Evolutionary conservation across 2,113 vertebrate species (phyloP), one percentile per base, ranked within the genome.

Genomic region (Theristicus caerulescens): DNA sequence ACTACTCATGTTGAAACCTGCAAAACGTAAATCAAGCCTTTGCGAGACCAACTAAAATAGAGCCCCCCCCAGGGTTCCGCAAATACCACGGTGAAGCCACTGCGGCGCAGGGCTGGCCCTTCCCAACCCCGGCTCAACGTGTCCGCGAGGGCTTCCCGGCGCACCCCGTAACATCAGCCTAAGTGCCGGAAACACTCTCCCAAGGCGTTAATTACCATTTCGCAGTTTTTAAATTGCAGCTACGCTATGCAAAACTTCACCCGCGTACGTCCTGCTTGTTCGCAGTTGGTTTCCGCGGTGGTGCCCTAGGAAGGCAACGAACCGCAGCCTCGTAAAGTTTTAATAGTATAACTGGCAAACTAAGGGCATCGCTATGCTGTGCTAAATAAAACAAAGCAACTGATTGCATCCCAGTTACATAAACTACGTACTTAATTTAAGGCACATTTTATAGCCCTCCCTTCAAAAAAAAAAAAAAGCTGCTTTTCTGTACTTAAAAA

Each of bases 41-140:
- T 97, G 70, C 55, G 13, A 98, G 94, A 95, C 95, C 96, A 97
- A 96, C 96, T 95, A 97, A 98, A 98, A 98, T 88, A 98, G 97
- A 72, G 97, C 40, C 91, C 96, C 98, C 98, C 97, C 93, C 89
- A 47, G 98, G 98, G 98, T 96, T 93, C 93, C 7, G 1, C 90
- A 97, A 98, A 98, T 98, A 98, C 98, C 98, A 94, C 49, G 19
- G 97, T 36, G n/a, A 97, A 98, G 97, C 95, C 96, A 93, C 94
- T 66, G 44, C 18, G 25, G 77, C 18, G 11, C 12, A 17, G 69
- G 42, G 79, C 66, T 2, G 64, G 95, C 90, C 74, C 86, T 86
- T 96, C 94, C 90, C 92, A 58, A 65, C 62, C 62, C 86, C 1
- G 1, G 86, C 71, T 95, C 61, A 80, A 77, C 46, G 64, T 49